Evolutionary conservation across 2,888 invertebrate genomes (phyloP), one percentile per base, ranked within the genome.

Genomic region (Allophyes oxyacanthae): DNA sequence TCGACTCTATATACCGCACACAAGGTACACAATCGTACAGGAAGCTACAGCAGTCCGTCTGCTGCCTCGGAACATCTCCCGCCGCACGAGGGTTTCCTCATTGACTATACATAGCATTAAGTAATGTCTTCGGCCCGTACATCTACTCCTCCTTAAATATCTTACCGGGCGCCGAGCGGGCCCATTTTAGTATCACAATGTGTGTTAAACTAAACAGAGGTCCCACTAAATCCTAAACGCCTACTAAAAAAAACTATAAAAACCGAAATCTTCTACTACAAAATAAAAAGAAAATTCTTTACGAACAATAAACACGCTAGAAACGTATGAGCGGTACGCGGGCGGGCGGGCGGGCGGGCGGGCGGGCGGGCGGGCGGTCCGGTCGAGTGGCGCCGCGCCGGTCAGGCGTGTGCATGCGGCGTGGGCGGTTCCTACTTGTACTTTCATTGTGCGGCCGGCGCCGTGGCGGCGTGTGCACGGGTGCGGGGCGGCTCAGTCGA

Each of bases 151-250:
- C 65, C 81, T 82, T 84, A 87, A 84, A 85, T 84, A 89, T 80
- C 89, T 90, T 88, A 89, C 82, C 83, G 88, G 86, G 87, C 88
- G 82, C 81, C 82, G 77, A 79, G 84, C 86, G 86, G 82, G 87
- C 91, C 90, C 90, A 85, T 81, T 84, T 85, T 88, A 90, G 88
- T 91, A 92, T 91, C 92, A 92, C 92, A 92, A 91, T 89, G 87
- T 79, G 85, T 86, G 89, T 88, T 85, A 66, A 90, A 90, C 88
- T 87, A 89, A 91, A 90, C 78, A 75, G 82, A 88, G 86, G 85
- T 89, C 88, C 85, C 85, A 83, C 85, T 86, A 84, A 82, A 81
- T 79, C 77, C 84, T 85, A 85, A 81, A 83, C 83, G 83, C 81
- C 83, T 86, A 83, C 75, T 79, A 87, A 88, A 88, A 20, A 84